Evolutionary conservation across 2,113 vertebrate genomes (phyloP).

Genomic region (Ammospiza nelsoni): DNA sequence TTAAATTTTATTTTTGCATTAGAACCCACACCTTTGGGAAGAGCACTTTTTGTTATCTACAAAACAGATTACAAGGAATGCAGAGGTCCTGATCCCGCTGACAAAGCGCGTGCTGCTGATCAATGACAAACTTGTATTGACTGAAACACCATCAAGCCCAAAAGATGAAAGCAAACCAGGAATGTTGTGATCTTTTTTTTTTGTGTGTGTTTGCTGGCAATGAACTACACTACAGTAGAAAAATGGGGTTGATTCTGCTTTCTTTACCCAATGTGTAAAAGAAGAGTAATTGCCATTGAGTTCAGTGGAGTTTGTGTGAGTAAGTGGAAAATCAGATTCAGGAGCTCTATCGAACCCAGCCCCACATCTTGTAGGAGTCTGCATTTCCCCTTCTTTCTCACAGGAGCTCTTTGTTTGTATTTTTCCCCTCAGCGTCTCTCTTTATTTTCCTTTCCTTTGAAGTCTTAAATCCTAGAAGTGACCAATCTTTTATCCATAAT

Average conservation of each 20-base stretch:
- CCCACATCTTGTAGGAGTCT: neutral
- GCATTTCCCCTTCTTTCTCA: slow-evolving; percentile 54
- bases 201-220: neutral
- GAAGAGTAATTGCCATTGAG: neutral
- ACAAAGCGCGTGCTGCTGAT: neutral
- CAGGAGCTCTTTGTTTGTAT: slow-evolving; percentile 60
- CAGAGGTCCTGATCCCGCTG: neutral
- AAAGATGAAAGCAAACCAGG: neutral
- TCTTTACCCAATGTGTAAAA: neutral
- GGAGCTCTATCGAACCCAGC: neutral
- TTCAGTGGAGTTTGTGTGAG: neutral
- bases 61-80: neutral
- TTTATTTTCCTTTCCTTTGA: slow-evolving; percentile 80
- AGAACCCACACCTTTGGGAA: neutral
- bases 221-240: neutral
- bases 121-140: neutral
- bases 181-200: neutral
- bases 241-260: neutral
- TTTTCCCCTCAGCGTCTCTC: slow-evolving; percentile 67
- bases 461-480: slow-evolving; percentile 80
- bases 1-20: neutral
- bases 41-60: neutral
- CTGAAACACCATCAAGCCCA: neutral
- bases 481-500: slow-evolving; percentile 84
- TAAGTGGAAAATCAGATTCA: neutral